These are phyloP conservation scores for Pterophyllum scalare DNA, from an alignment of 2,113 vertebrate species.

Conservation along the genomic window DNA sequence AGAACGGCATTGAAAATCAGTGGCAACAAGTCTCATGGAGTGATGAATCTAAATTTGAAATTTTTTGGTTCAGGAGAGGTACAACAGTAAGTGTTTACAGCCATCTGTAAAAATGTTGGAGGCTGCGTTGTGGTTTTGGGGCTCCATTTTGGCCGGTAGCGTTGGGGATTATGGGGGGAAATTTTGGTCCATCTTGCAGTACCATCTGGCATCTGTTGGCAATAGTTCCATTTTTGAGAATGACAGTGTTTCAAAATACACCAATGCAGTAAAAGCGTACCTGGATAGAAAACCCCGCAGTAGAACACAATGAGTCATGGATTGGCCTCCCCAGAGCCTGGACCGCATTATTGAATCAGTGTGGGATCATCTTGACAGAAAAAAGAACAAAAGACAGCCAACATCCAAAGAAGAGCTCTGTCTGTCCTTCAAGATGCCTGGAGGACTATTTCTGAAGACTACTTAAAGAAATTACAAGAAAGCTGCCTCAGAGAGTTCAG, in stretches of 20 bases:
- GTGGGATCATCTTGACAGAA: background rate
- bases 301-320: background rate
- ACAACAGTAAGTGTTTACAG: background rate
- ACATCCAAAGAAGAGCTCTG: background rate
- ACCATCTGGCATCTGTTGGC: background rate
- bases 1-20: background rate
- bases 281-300: too few species aligned
- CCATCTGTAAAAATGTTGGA: background rate
- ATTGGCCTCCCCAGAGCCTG: background rate
- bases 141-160: background rate
- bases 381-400: background rate
- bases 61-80: background rate
- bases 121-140: background rate
- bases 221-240: too few species aligned
- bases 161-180: background rate
- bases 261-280: too few species aligned
- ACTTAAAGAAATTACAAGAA: background rate
- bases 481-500: background rate
- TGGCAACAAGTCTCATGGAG: accelerated
- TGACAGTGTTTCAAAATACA: too few species aligned
- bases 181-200: background rate
- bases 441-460: background rate
- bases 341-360: background rate
- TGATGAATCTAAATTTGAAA: background rate
- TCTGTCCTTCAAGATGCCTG: background rate